phyloP scores from a whole-genome alignment of 2,888 invertebrate genomes.

The Philereme vetulata region DNA sequence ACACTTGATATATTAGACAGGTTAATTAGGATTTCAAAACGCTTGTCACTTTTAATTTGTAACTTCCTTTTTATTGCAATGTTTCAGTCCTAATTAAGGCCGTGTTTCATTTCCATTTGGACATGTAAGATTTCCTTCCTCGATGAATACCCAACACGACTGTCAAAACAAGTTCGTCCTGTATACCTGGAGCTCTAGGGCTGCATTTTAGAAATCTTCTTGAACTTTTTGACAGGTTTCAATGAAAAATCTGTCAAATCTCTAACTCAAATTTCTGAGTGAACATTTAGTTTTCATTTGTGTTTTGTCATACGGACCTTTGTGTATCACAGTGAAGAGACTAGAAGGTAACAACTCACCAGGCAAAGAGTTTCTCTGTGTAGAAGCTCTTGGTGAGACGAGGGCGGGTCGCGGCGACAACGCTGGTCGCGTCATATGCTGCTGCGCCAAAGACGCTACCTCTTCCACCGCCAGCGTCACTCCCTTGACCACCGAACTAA shows the following conservation, averaged over 20 bases:
- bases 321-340: background rate
- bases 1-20: slow-evolving; percentile 27
- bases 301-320: no score
- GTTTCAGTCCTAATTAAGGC: background rate
- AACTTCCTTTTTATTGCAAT: slow-evolving; percentile 11
- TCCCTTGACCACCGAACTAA: slow-evolving; percentile 69
- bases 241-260: no score
- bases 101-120: background rate
- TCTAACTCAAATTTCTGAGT: no score
- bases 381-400: slow-evolving; percentile 74
- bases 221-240: no score
- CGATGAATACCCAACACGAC: no score
- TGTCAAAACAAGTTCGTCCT: no score
- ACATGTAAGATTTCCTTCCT: no score
- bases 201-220: no score
- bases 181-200: no score
- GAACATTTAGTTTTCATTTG: no score
- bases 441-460: slow-evolving; percentile 89
- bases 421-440: slow-evolving; percentile 88
- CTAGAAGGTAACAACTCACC: slow-evolving; percentile 49
- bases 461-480: slow-evolving; percentile 74
- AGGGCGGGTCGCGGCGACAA: slow-evolving; percentile 73
- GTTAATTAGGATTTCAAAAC: slow-evolving; percentile 35
- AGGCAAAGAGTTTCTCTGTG: slow-evolving; percentile 79
- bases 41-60: slow-evolving; percentile 24